Evolutionary conservation across 2,113 vertebrate species (phyloP), one percentile per base, ranked within the genome.

Genomic region (Corythoichthys intestinalis): DNA sequence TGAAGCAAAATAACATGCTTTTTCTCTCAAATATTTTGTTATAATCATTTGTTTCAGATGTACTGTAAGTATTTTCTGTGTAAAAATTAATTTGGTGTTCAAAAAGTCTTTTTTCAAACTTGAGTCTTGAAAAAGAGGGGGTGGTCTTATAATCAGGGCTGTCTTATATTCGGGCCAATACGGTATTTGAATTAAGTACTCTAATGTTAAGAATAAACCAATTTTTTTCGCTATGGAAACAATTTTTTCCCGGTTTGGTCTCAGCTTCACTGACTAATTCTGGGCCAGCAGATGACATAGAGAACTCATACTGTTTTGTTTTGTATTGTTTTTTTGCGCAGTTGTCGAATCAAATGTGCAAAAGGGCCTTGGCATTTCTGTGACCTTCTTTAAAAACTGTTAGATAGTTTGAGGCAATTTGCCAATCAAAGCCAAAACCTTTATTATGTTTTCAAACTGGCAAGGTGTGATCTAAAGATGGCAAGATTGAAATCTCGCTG

Each of bases 351-450:
- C 47, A 54, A 72, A 7, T 37, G 28, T 39, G 14, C 6, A 66
- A 14, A 71, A n/a, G 4, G 17, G 14, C 28, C 61, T 58, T 66
- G 46, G 71, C 46, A 74, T 57, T 66, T 66, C 44, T 56, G 6
- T 71, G 48, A 73, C 59, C 56, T 59, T 15, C 15, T 66, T 70
- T 66, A 58, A 71, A 76, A 47, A 2, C 39, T 34, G 12, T 77
- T 63, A 46, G 14, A 57, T 66, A 59, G 66, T 64, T 58, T 48
- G 52, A 63, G 44, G 60, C 28, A 66, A 57, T 59, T 71, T 38
- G 37, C n/a, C 65, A 66, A 64, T 56, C 41, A 64, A 74, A 15
- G n/a, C 38, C 34, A 65, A 72, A 70, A 12, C n/a, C 0, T 46
- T 65, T 53, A 28, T 62, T 11, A 8, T 12, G 20, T 0, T 10